Evolutionary conservation across 2,888 invertebrate genomes (phyloP), one percentile per base, ranked within the genome.

Genomic region (Philereme transversata): DNA sequence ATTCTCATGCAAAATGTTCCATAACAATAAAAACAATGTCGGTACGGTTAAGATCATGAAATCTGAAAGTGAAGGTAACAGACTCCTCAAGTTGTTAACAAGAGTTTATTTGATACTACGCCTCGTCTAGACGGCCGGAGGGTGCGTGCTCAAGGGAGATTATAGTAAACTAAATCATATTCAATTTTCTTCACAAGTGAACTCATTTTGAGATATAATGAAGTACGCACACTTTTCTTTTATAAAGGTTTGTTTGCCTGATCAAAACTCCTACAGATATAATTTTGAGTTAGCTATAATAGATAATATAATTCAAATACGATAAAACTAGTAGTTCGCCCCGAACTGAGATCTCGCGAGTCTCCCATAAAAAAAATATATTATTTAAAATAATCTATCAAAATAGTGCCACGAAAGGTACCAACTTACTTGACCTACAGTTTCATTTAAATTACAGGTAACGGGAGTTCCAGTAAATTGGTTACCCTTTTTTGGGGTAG

Each of bases 91-190:
- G 72, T 74, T 79, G 78, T 78, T 81, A 76, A 81, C 77, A 75
- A 73, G 72, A 71, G 72, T 71, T 74, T 70, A 75, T 76, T 79
- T 81, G 76, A 83, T 84, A 77, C 74, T 76, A 75, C 76, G 77
- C 68, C 56, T 77, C 78, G 90, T 90, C 90, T 90, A 90, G 90
- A 90, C 90, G 81, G 71, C 65, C 61, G 60, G 78, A 82, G 86
- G 87, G 87, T 83, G 81, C 77, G 78, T 81, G 77, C 81, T 76
- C 80, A 65, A 68, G 80, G 84, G 83, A 65, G 65, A 68, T 79
- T 84, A 84, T 82, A 83, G 79, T 79, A 71, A 84, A 84, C 79
- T 84, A 82, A 84, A 76, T 85, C 76, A 81, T 82, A 82, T 83
- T 83, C 81, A 83, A 84, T 81, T 67, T 73, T 74, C 76, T 75